phyloP scores from a whole-genome alignment of 2,113 vertebrate genomes.

The Prunella himalayana region DNA sequence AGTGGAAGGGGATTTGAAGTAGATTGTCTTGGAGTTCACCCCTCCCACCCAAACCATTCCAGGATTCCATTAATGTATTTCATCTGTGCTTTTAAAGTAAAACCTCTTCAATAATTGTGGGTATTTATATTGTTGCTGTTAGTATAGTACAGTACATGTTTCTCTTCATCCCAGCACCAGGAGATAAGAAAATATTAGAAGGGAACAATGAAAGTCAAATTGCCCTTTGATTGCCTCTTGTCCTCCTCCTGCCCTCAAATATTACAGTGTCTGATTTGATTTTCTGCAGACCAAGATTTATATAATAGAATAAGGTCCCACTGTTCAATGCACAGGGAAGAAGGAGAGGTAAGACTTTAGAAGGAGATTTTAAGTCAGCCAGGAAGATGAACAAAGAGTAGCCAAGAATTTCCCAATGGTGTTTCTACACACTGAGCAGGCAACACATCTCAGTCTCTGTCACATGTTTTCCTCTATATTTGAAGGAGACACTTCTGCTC shows the following conservation, averaged over 20 bases:
- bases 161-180: background rate
- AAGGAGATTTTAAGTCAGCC: background rate
- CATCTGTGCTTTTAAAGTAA: background rate
- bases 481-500: background rate
- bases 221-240: background rate
- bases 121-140: rapidly evolving
- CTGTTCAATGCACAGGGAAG: background rate
- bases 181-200: background rate
- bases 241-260: background rate
- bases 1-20: background rate
- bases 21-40: background rate
- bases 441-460: background rate
- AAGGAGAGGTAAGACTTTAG: background rate
- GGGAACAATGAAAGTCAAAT: background rate
- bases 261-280: background rate
- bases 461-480: background rate
- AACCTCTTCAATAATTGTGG: background rate
- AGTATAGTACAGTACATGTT: background rate
- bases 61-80: background rate
- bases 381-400: background rate
- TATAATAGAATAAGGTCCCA: background rate
- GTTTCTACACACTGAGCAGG: background rate
- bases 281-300: background rate
- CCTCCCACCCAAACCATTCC: background rate
- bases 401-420: background rate